Evolutionary conservation across 1,140 invertebrate species (phyloP).

Genomic region (Drosophila parvula): DNA sequence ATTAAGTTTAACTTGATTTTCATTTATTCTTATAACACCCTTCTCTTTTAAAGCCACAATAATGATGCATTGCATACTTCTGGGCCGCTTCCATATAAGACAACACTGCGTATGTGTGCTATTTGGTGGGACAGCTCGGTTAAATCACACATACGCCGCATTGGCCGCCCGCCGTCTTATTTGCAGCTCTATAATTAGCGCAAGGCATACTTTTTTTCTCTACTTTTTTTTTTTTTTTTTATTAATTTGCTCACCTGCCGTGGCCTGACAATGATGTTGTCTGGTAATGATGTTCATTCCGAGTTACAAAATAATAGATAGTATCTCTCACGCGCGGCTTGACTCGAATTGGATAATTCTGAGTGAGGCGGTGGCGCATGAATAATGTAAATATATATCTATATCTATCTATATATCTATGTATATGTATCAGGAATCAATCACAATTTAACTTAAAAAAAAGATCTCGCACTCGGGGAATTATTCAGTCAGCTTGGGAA

Average conservation of each 20-base stretch:
- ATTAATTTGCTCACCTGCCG: constrained; percentile 14
- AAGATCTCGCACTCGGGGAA: background rate
- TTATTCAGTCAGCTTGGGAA: background rate
- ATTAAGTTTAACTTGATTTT: background rate
- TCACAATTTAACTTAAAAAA: background rate
- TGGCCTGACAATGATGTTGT: constrained; percentile 11
- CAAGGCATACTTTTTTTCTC: constrained; percentile 22
- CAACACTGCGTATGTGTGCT: constrained; percentile 38
- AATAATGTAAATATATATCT: constrained; percentile 17
- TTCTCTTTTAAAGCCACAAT: background rate
- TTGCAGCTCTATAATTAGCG: constrained; percentile 50
- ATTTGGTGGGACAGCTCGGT: background rate
- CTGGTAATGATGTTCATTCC: constrained; percentile 22
- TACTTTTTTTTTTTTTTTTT: background rate
- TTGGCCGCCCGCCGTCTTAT: constrained; percentile 30
- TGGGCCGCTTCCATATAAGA: background rate
- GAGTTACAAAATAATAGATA: constrained; percentile 30
- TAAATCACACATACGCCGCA: constrained; percentile 47
- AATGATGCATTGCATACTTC: constrained; percentile 30
- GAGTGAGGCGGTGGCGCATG: background rate
- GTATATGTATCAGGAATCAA: constrained; percentile 10
- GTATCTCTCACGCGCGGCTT: constrained; percentile 26
- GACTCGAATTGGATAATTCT: constrained; percentile 1
- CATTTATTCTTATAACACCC: background rate
- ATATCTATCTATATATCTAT: background rate